Percentiles rank a stretch among this genome's conserved stretches.
phyloP scores from a whole-genome alignment of 2,888 invertebrate species.

The Perithous albicinctus region DNA sequence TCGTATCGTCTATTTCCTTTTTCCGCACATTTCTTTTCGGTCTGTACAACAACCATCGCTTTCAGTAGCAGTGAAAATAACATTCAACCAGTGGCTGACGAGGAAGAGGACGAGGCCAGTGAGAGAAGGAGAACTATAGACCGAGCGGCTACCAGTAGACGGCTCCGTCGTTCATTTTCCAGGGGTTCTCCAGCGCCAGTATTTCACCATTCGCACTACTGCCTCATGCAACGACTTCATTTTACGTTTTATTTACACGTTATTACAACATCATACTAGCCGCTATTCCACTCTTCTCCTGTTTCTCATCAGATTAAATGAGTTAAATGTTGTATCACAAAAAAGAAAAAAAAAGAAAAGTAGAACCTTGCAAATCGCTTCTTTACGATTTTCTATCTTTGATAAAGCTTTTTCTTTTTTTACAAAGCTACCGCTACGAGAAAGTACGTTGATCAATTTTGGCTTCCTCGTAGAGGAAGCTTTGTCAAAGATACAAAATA shows the following conservation, averaged over 20 bases:
- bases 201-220: neutral
- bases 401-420: no score
- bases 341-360: neutral
- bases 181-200: slow-evolving; percentile 6
- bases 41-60: slow-evolving; percentile 45
- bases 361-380: no score
- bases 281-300: neutral
- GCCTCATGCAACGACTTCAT: neutral
- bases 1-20: slow-evolving; percentile 8
- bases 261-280: neutral
- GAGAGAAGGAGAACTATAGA: slow-evolving; percentile 29
- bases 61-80: slow-evolving; percentile 62
- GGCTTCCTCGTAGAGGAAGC: no score
- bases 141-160: slow-evolving; percentile 2
- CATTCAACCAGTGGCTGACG: slow-evolving; percentile 76
- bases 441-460: no score
- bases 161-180: slow-evolving; percentile 10
- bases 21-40: slow-evolving; percentile 27
- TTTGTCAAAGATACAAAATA: no score
- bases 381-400: no score
- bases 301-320: neutral
- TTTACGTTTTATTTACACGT: slow-evolving; percentile 7
- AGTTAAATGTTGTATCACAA: neutral
- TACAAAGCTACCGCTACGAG: no score
- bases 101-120: slow-evolving; percentile 25